Evolutionary conservation across 2,888 invertebrate genomes (phyloP).

Genomic region (Peribatodes rhomboidaria): DNA sequence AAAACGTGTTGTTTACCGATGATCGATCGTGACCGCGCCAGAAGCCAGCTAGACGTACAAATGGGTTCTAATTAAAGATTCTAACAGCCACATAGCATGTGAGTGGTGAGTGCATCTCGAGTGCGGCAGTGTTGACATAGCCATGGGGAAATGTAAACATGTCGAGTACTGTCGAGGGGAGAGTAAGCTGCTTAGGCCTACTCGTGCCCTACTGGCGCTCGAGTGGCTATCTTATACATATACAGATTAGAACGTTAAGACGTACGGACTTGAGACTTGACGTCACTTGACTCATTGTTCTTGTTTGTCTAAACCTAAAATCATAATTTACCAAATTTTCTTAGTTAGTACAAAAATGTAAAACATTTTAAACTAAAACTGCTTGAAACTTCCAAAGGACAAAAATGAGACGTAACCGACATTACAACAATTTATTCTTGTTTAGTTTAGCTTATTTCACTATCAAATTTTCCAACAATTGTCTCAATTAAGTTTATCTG

Average conservation of each 20-base stretch:
- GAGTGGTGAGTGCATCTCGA: slow-evolving; percentile 48
- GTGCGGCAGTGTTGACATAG: slow-evolving; percentile 68
- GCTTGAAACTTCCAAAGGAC: too few relatives aligned
- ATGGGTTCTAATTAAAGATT: slow-evolving; percentile 44
- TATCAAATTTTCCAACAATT: too few relatives aligned
- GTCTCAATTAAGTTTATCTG: too few relatives aligned
- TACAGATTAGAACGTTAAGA: slow-evolving; percentile 1
- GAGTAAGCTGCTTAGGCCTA: slow-evolving; percentile 30
- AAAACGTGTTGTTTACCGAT: slow-evolving; percentile 5
- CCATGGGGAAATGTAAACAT: slow-evolving; percentile 70
- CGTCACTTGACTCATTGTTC: too few relatives aligned
- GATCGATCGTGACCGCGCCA: slow-evolving; percentile 31
- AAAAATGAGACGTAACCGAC: too few relatives aligned
- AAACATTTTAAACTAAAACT: too few relatives aligned
- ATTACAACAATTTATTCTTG: too few relatives aligned
- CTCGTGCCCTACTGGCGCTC: background rate
- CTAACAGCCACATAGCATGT: slow-evolving; percentile 41
- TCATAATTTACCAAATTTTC: background rate
- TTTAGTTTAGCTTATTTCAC: too few relatives aligned
- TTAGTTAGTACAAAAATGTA: too few relatives aligned
- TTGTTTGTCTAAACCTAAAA: background rate
- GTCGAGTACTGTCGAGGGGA: slow-evolving; percentile 42
- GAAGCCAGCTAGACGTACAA: slow-evolving; percentile 35
- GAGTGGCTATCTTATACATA: background rate
- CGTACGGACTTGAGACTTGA: slow-evolving; percentile 5